A percentile compares a stretch with the other conserved stretches of the same genome.
These are phyloP conservation scores for Echinops telfairi DNA, from an alignment of 2,113 vertebrate genomes.

Conservation along the genomic window DNA sequence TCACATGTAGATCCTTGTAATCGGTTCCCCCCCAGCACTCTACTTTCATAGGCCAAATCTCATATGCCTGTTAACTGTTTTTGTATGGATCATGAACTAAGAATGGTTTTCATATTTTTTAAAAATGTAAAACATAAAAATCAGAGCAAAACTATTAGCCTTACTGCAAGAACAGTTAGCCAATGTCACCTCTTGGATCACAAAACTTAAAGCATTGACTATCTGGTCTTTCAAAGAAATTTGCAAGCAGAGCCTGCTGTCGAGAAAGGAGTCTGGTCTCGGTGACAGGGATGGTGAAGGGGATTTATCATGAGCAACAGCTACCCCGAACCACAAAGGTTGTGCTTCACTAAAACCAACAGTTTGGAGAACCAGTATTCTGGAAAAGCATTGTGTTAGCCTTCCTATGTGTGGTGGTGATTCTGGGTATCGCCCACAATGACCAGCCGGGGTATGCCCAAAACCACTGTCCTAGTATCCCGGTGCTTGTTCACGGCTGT, in stretches of 20 bases:
- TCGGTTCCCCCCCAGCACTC: no score
- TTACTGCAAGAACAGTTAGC: background rate
- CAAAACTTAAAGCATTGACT: background rate
- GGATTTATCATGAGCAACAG: background rate
- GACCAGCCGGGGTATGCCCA: background rate
- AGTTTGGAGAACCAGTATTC: background rate
- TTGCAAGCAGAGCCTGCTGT: background rate
- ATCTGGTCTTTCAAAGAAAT: background rate
- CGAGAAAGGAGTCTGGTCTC: background rate
- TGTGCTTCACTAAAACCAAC: background rate
- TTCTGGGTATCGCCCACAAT: background rate
- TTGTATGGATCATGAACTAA: background rate
- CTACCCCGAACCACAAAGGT: background rate
- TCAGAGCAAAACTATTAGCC: background rate
- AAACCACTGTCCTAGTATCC: background rate
- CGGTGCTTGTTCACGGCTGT: background rate
- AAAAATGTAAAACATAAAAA: background rate
- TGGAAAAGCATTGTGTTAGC: background rate
- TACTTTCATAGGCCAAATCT: background rate
- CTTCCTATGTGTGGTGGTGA: background rate
- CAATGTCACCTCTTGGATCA: conserved; percentile 22
- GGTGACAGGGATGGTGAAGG: background rate
- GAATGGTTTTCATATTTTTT: background rate
- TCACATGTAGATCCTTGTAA: no score
- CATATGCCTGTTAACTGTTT: background rate